Evolutionary conservation across 64 coral and sea anemone species (phyloP).

Genomic region (Montipora foliosa): DNA sequence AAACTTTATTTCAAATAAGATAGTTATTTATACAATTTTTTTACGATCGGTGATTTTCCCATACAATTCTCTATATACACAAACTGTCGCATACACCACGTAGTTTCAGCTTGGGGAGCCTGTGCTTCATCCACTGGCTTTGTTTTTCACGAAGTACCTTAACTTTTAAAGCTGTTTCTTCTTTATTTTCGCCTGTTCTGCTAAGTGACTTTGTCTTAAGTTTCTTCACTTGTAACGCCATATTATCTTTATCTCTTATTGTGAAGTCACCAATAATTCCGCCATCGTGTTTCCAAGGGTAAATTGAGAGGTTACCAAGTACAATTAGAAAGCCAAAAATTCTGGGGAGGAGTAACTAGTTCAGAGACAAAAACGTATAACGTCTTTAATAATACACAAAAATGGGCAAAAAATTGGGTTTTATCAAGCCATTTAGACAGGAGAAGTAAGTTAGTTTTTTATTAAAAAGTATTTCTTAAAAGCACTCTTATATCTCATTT

Average conservation of each 20-base stretch:
- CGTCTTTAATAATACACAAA: too few species aligned
- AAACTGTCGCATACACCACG: too few species aligned
- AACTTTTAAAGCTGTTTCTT: constrained; percentile 84
- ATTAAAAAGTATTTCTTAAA: not conserved
- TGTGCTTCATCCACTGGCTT: constrained; percentile 80
- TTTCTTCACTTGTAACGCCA: constrained; percentile 82
- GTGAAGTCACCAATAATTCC: not conserved
- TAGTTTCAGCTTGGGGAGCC: too few species aligned
- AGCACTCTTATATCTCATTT: too few species aligned
- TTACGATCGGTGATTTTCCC: too few species aligned
- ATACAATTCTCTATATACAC: not conserved
- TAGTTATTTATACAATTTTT: too few species aligned
- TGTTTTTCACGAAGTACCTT: constrained; percentile 86
- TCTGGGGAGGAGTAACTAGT: not conserved
- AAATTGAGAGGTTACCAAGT: constrained; percentile 39
- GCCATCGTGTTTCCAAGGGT: constrained; percentile 60
- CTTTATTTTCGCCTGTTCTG: constrained; percentile 53
- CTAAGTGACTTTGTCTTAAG: constrained; percentile 28
- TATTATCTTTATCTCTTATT: not conserved
- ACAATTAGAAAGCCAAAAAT: not conserved
- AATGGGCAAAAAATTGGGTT: too few species aligned
- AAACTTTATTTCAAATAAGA: too few species aligned
- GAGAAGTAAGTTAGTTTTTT: too few species aligned
- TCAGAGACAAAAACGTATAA: not conserved
- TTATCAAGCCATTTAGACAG: too few species aligned